Percentiles rank a stretch among this genome's conserved stretches.
Evolutionary conservation across 2,888 invertebrate genomes (phyloP).

Genomic region (Zaprionus obscuricornis): DNA sequence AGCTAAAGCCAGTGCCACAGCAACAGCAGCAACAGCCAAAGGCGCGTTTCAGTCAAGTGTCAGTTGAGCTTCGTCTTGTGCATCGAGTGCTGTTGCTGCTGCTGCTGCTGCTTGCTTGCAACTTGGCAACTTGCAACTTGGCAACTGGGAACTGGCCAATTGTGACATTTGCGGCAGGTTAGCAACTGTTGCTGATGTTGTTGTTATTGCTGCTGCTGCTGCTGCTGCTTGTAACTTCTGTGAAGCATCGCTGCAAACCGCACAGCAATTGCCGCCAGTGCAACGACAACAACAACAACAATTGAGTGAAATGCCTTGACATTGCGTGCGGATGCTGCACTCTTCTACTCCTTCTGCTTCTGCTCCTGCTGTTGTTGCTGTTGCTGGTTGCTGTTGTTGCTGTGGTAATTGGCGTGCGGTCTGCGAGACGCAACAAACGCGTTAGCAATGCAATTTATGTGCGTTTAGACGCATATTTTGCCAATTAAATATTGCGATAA

Average conservation of each 20-base stretch:
- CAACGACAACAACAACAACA: slow-evolving; percentile 45
- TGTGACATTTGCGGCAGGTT: slow-evolving; percentile 71
- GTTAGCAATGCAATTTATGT: slow-evolving; percentile 81
- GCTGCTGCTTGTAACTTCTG: no score
- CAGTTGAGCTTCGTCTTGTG: slow-evolving; percentile 28
- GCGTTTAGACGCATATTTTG: slow-evolving; percentile 83
- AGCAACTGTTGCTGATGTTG: slow-evolving; percentile 48
- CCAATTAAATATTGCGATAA: slow-evolving; percentile 83
- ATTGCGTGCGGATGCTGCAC: slow-evolving; percentile 73
- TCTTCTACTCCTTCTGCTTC: slow-evolving; percentile 23
- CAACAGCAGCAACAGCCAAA: slow-evolving; percentile 2
- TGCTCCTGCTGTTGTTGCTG: slow-evolving; percentile 16
- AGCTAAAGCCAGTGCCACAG: slow-evolving; percentile 23
- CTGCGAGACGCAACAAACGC: slow-evolving; percentile 69
- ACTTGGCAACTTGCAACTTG: no score
- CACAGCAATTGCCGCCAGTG: slow-evolving; percentile 67
- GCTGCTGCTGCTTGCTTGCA: slow-evolving; percentile 16
- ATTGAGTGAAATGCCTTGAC: slow-evolving; percentile 75
- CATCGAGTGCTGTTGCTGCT: neutral
- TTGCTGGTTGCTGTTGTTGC: slow-evolving; percentile 23
- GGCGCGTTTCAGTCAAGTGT: slow-evolving; percentile 44
- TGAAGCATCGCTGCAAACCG: slow-evolving; percentile 33
- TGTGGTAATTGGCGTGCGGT: slow-evolving; percentile 71
- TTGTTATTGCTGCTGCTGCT: slow-evolving; percentile 1
- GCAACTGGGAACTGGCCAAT: slow-evolving; percentile 45